Percentiles rank a stretch among this genome's conserved stretches.
Conservation (phyloP, 1,140 invertebrate species). For the Tetranychus cinnabarinus region DNA sequence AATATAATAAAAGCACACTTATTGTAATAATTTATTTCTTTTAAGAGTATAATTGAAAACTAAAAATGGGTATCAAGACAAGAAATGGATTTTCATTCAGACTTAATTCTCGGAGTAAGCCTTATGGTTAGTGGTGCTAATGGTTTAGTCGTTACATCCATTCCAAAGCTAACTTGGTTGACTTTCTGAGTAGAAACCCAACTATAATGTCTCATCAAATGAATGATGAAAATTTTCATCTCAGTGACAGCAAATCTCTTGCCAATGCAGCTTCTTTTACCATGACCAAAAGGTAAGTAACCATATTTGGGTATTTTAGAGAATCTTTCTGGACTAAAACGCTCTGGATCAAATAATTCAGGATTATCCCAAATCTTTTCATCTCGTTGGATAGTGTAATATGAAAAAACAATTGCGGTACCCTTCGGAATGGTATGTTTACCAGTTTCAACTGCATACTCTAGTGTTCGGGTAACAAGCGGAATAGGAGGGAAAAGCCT, state of each 20-base stretch:
- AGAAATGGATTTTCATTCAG: too few species aligned
- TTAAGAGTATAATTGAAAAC: too few species aligned
- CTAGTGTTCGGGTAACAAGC: not conserved
- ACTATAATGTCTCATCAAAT: not conserved
- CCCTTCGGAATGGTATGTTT: slow-evolving; percentile 56
- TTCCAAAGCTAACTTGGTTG: not conserved
- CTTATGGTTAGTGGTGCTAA: not conserved
- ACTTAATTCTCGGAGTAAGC: not conserved
- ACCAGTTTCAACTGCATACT: not conserved
- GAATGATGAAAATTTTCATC: not conserved
- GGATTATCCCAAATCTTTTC: slow-evolving; percentile 30
- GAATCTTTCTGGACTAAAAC: slow-evolving; percentile 35
- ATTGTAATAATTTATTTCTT: too few species aligned
- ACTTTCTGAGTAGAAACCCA: not conserved
- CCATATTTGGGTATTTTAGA: slow-evolving; percentile 21
- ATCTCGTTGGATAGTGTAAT: not conserved
- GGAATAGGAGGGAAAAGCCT: not conserved
- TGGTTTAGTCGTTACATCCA: not conserved
- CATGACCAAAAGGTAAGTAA: not conserved
- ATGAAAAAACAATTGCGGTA: slow-evolving; percentile 32
- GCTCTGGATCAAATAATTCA: slow-evolving; percentile 48
- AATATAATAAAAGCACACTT: too few species aligned
- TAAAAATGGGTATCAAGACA: too few species aligned
- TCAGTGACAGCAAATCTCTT: not conserved
- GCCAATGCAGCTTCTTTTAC: not conserved